Base-by-base conservation (phyloP, 2,888 invertebrate genomes). In the Poecilobothrus nobilitatus region DNA sequence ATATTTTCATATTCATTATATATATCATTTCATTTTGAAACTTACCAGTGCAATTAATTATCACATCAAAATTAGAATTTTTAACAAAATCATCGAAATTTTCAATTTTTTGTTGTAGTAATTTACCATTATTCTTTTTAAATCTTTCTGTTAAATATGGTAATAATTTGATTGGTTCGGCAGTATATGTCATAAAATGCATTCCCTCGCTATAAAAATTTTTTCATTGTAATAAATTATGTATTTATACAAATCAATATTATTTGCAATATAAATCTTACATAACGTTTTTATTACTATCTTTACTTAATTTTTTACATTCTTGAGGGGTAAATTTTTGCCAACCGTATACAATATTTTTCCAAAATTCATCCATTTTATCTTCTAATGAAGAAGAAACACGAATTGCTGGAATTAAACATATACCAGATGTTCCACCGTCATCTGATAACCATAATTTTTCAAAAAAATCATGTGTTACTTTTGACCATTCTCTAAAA, bases 11-110 rank as follows among this genome's bases (percentile, higher is more conserved):
- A n/a, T n/a, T n/a, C n/a, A n/a, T n/a, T n/a, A n/a, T n/a, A n/a
- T n/a, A n/a, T n/a, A n/a, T n/a, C n/a, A n/a, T n/a, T n/a, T n/a
- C n/a, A n/a, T n/a, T n/a, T 15, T 53, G 2, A 18, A 53, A 53
- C 53, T 53, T 53, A 53, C 53, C 94, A 1, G 88, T 84, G 74
- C 94, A 94, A 78, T 94, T 94, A 64, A 94, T 84, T n/a, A 94
- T 82, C 0, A 91, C 83, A 76, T 92, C 88, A 75, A 83, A 89
- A 0, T 80, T 78, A 0, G 75, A 75, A 0, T 73, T 73, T 0
- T 68, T 63, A 0, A 80, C 74, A 21, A 87, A 78, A 44, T 85
- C 82, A 6, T 86, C 78, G 0, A 89, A 77, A 67, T 83, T 78
- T 15, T 84, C 81, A 7, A 91, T 79, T 73, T 83, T 85, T 72